phyloP scores from a whole-genome alignment of 2,888 invertebrate species.

The Erebia epiphron region DNA sequence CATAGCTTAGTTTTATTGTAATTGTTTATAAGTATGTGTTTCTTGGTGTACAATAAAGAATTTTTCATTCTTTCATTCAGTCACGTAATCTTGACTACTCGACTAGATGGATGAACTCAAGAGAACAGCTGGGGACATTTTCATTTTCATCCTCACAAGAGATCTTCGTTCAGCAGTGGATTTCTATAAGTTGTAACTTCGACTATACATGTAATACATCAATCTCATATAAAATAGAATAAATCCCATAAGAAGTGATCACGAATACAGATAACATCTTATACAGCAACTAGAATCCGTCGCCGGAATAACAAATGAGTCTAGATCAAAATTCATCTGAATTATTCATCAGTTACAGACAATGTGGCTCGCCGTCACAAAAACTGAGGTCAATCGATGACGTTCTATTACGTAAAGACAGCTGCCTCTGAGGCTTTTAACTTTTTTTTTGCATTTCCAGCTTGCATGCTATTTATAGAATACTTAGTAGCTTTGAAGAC shows the following conservation, averaged over 20 bases:
- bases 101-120: no score
- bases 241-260: background rate
- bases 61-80: no score
- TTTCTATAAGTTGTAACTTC: no score
- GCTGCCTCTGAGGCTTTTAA: background rate
- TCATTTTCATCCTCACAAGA: no score
- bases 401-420: constrained; percentile 8
- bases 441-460: constrained; percentile 2
- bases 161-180: no score
- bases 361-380: constrained; percentile 28
- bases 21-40: no score
- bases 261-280: background rate
- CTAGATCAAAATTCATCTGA: constrained; percentile 60
- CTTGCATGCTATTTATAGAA: constrained; percentile 1
- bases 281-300: constrained; percentile 15
- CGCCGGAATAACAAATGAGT: constrained; percentile 34
- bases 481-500: constrained; percentile 1
- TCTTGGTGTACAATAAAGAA: no score
- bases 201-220: no score
- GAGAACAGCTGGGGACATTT: no score
- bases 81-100: no score
- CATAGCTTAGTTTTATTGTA: no score
- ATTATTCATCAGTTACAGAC: constrained; percentile 56
- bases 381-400: constrained; percentile 37
- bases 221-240: no score